phyloP scores from a whole-genome alignment of 2,113 vertebrate genomes.

The Barnardius zonarius region DNA sequence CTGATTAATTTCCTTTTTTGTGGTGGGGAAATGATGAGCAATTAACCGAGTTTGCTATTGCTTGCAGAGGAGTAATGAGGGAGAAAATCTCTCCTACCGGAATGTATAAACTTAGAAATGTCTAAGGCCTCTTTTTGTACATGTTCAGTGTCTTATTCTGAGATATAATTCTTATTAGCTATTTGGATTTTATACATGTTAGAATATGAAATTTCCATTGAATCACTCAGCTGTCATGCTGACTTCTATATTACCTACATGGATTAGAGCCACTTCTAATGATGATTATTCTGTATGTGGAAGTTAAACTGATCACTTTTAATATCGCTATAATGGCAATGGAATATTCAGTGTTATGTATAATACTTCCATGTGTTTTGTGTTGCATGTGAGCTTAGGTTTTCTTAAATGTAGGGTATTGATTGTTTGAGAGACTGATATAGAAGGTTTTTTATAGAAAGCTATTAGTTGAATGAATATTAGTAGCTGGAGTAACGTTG shows the following conservation, averaged over 20 bases:
- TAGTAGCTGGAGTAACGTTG: not conserved
- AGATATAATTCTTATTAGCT: not conserved
- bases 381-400: not conserved
- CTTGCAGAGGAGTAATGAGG: not conserved
- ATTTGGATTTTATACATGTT: not conserved
- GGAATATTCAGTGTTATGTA: not conserved
- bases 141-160: not conserved
- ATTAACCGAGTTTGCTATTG: not conserved
- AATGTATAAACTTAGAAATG: not conserved
- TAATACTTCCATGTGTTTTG: not conserved
- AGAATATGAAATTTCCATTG: not conserved
- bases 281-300: not conserved
- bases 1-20: not conserved
- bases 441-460: not conserved
- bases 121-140: not conserved
- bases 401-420: not conserved
- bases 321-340: not conserved
- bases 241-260: not conserved
- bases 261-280: not conserved
- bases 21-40: not conserved
- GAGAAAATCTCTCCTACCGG: not conserved
- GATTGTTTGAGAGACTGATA: not conserved
- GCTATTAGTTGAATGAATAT: not conserved
- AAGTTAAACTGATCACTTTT: not conserved
- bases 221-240: not conserved